These are phyloP conservation scores for Gymnorhina tibicen DNA, from an alignment of 2,113 vertebrate genomes.

Conservation along the genomic window DNA sequence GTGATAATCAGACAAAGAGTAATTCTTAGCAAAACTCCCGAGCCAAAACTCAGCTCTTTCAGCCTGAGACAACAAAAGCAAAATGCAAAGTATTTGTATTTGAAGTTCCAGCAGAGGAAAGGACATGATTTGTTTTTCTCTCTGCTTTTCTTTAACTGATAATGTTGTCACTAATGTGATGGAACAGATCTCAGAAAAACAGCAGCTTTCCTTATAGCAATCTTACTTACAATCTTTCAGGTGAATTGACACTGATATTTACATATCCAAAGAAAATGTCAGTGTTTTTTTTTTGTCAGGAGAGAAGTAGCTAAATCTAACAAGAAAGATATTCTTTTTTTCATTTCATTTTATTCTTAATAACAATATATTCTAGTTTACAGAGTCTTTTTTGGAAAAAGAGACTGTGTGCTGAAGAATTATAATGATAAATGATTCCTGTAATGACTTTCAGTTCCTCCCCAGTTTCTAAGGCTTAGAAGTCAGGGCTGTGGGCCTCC, in stretches of 20 bases:
- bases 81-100: not conserved
- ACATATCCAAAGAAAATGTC: not conserved
- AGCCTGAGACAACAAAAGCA: not conserved
- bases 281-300: not conserved
- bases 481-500: not conserved
- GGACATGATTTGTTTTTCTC: not conserved
- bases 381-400: not conserved
- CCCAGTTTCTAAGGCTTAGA: not conserved
- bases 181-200: not conserved
- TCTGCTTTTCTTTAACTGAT: not conserved
- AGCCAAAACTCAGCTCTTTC: not conserved
- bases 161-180: not conserved
- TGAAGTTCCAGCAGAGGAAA: not conserved
- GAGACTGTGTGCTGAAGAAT: not conserved
- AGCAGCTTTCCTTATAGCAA: not conserved
- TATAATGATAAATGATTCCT: not conserved
- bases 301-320: not conserved
- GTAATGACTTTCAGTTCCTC: not conserved
- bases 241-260: not conserved
- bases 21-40: not conserved
- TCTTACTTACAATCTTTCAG: not conserved
- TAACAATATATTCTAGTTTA: not conserved
- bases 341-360: not conserved
- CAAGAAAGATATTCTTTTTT: not conserved
- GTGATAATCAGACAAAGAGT: not conserved